Conservation (phyloP, 2,113 vertebrate species). For the Benitochromis conjunctus region DNA sequence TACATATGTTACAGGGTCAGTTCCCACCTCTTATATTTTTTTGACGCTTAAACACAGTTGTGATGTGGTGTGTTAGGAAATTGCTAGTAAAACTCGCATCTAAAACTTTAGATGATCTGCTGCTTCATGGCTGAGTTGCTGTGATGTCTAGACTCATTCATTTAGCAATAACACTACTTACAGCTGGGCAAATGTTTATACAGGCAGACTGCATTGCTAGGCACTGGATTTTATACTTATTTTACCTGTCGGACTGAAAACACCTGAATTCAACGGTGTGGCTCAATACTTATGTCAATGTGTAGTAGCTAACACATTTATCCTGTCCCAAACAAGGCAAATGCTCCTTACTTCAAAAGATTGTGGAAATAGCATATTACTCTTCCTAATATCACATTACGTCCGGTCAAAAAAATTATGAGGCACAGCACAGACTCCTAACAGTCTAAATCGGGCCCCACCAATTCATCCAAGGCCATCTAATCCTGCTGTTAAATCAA, state of each 20-base stretch:
- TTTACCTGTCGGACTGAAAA: neutral
- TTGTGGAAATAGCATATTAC: neutral
- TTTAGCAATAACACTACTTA: neutral
- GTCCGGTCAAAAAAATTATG: neutral
- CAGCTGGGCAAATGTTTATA: neutral
- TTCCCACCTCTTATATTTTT: neutral
- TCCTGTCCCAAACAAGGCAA: neutral
- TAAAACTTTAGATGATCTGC: neutral
- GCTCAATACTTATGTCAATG: neutral
- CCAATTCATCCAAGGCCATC: conserved; percentile 9
- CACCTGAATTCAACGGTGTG: neutral
- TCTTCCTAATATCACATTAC: neutral
- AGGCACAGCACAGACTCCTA: neutral
- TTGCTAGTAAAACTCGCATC: neutral
- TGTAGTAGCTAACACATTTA: neutral
- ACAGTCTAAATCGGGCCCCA: neutral
- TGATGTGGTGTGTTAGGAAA: neutral
- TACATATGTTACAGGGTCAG: neutral
- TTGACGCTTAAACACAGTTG: neutral
- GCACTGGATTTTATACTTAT: neutral
- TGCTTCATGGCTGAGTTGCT: neutral
- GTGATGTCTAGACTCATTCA: no score
- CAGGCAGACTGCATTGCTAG: neutral
- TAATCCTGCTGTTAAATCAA: conserved; percentile 22
- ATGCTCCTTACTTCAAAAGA: neutral